Evolutionary conservation across 2,888 invertebrate genomes (phyloP).

Genomic region (Andrena marginata): DNA sequence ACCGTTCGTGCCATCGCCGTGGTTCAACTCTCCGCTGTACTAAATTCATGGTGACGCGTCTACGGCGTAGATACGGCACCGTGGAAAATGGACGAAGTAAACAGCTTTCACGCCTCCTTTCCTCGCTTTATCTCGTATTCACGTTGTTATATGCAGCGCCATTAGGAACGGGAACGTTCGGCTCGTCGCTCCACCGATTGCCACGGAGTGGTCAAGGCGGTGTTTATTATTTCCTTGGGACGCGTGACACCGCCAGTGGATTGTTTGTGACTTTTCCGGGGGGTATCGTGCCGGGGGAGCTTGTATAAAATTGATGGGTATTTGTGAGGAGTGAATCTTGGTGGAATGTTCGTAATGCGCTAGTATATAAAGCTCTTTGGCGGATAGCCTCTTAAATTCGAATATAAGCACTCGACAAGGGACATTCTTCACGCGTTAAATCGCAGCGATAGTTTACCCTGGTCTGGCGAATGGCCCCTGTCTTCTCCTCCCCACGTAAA

Average conservation of each 20-base stretch:
- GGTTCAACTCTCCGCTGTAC: slow-evolving; percentile 42
- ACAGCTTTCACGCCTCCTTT: slow-evolving; percentile 40
- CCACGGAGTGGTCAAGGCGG: not conserved
- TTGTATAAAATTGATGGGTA: not conserved
- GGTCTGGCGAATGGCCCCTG: not conserved
- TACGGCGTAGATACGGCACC: slow-evolving; percentile 16
- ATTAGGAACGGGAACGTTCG: slow-evolving; percentile 18
- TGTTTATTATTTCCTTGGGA: not conserved
- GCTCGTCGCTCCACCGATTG: not conserved
- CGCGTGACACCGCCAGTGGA: not conserved
- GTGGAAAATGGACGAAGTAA: slow-evolving; percentile 53
- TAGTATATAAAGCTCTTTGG: not conserved
- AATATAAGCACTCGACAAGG: too few relatives aligned
- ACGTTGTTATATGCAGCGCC: slow-evolving; percentile 19
- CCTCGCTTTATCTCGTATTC: slow-evolving; percentile 23
- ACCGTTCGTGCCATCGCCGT: slow-evolving; percentile 42
- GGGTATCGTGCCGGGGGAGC: not conserved
- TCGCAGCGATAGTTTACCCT: too few relatives aligned
- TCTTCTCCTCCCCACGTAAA: slow-evolving; percentile 16
- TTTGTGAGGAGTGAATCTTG: not conserved
- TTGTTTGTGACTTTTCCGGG: not conserved
- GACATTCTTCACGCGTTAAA: too few relatives aligned
- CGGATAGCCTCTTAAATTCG: too few relatives aligned
- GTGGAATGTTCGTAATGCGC: not conserved
- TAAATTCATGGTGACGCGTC: slow-evolving; percentile 46